Conservation (phyloP, 2,888 invertebrate genomes). For the Hydropsyche betteni region DNA sequence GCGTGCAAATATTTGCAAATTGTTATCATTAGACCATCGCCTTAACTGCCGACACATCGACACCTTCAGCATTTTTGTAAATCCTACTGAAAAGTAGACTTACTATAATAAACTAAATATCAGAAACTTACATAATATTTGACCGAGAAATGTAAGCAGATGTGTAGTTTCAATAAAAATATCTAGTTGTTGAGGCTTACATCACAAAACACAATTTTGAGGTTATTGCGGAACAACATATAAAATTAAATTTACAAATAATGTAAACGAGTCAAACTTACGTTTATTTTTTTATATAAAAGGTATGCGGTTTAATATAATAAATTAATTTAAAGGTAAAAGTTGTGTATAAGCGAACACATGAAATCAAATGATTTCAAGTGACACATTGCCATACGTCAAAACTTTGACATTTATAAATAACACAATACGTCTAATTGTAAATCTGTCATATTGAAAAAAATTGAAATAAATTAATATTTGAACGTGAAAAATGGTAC, state of each 20-base stretch:
- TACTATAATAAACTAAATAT: not conserved
- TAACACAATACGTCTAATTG: too few species aligned
- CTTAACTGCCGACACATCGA: not conserved
- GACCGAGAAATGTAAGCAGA: too few species aligned
- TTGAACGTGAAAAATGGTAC: too few species aligned
- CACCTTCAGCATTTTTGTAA: constrained; percentile 3
- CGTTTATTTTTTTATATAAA: not conserved
- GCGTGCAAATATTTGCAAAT: not conserved
- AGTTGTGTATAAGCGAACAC: not conserved
- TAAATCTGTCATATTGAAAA: too few species aligned
- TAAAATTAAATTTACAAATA: too few species aligned
- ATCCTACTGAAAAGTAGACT: not conserved
- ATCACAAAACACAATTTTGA: too few species aligned
- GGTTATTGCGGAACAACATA: too few species aligned
- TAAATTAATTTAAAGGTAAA: not conserved
- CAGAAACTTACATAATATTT: not conserved
- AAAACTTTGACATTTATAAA: not conserved
- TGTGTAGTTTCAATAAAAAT: too few species aligned
- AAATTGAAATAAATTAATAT: too few species aligned
- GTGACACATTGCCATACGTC: not conserved
- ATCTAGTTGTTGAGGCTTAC: too few species aligned
- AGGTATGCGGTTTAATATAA: not conserved
- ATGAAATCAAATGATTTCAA: constrained; percentile 1
- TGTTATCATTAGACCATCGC: not conserved
- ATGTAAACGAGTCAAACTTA: not conserved